Base-by-base conservation (phyloP, 2,113 vertebrate genomes). In the Brachyhypopomus gauderio region DNA sequence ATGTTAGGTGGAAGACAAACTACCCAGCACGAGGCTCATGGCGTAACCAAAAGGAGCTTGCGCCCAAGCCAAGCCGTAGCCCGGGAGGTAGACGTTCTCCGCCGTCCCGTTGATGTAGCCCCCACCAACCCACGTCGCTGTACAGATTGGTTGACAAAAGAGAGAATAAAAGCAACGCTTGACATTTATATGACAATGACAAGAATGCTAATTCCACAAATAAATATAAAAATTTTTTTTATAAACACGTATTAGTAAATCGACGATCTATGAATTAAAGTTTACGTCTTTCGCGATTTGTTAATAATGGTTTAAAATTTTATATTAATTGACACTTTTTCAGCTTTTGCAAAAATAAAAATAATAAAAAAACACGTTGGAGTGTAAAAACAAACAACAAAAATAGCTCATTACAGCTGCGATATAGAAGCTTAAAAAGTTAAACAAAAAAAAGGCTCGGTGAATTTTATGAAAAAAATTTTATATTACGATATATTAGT, bases 91-190 rank as follows among this genome's bases (percentile, higher is more conserved):
- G 5, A 99, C 97, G 58, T 96, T 95, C 88, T 99, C 98, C 60
- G 98, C 98, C 67, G 98, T 99, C 72, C 98, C 98, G 0, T 99
- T 99, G 88, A 99, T 99, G 83, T 99, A 99, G 38, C 98, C 98
- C 79, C 98, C 98, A 92, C 98, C 98, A 78, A 99, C 98, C 97
- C 97, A 99, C 0, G 97, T 99, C 5, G 97, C 98, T 99, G 91
- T 1, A 14, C 45, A 52, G 14, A 14, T 52, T 8, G 12, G 45
- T 52, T 14, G 45, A 12, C 45, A 52, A 52, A 52, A 14, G 45
- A 14, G 14, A 11, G 5, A 92, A 60, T 5, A 62, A 7, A 60
- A 38, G 12, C 9, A 52, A 52, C 12, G 3, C 48, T 63, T 22
- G 25, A 60, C 20, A 75, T 56, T 4, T 34, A 25, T 17, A 14